phyloP scores from a whole-genome alignment of 2,113 vertebrate species.

The Scopus umbretta region DNA sequence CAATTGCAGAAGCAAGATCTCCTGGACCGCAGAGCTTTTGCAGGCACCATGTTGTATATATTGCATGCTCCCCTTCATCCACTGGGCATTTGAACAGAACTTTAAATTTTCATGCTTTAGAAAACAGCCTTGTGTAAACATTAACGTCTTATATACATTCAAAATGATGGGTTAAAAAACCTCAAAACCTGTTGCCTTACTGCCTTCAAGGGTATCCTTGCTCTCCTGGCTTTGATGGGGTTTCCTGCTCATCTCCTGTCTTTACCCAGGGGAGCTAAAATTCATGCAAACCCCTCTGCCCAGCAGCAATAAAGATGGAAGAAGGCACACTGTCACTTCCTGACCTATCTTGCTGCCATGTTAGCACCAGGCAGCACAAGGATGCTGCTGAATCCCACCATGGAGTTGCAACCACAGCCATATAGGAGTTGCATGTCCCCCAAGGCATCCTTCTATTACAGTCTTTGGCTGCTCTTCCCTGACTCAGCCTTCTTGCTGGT shows the following conservation, averaged over 20 bases:
- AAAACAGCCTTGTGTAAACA: not conserved
- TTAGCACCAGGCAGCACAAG: not conserved
- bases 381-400: not conserved
- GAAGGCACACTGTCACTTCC: not conserved
- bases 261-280: not conserved
- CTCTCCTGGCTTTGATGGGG: not conserved
- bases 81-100: not conserved
- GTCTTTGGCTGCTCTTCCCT: not conserved
- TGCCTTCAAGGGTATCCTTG: not conserved
- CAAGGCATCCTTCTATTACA: not conserved
- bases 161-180: not conserved
- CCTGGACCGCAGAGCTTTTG: not conserved
- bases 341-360: not conserved
- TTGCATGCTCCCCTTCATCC: not conserved
- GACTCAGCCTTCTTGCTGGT: not conserved
- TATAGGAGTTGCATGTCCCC: fast-evolving
- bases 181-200: not conserved
- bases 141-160: not conserved
- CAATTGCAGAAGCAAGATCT: not conserved
- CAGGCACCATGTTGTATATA: not conserved
- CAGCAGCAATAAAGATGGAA: not conserved
- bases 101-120: not conserved
- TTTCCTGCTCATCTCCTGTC: not conserved
- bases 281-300: not conserved
- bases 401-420: not conserved